phyloP scores from a whole-genome alignment of 1,140 invertebrate genomes.

The Diorhabda sublineata region DNA sequence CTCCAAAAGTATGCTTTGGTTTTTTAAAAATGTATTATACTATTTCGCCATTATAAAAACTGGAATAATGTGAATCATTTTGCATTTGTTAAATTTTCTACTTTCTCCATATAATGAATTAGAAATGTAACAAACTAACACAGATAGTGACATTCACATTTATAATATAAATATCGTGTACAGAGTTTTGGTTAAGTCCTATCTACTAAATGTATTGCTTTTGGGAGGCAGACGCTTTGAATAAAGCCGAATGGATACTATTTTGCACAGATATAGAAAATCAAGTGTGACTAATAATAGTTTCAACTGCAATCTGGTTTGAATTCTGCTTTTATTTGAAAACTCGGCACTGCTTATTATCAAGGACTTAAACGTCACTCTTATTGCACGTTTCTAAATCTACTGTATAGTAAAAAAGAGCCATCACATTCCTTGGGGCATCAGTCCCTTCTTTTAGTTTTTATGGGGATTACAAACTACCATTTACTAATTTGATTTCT shows the following conservation, averaged over 20 bases:
- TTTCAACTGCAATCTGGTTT: neutral
- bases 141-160: conserved; percentile 45
- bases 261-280: neutral
- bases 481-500: too few relatives aligned
- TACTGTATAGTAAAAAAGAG: conserved; percentile 40
- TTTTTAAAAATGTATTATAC: too few relatives aligned
- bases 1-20: too few relatives aligned
- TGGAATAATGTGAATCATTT: too few relatives aligned
- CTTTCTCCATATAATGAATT: conserved; percentile 39
- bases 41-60: too few relatives aligned
- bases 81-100: conserved; percentile 34
- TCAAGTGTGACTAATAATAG: neutral
- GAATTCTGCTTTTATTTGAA: too few relatives aligned
- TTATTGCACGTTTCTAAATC: conserved; percentile 26
- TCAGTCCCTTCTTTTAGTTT: conserved; percentile 32
- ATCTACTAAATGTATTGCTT: neutral
- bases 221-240: too few relatives aligned
- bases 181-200: conserved; percentile 13
- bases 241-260: neutral
- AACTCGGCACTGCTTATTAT: neutral
- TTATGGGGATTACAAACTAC: neutral
- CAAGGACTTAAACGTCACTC: conserved; percentile 15
- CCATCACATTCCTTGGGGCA: conserved; percentile 42
- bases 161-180: conserved; percentile 37
- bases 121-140: conserved; percentile 47